phyloP scores from a whole-genome alignment of 2,113 vertebrate genomes.

The cat (Felis catus) region F.catus_Fca126_mat1.0 CM031417.1:35620001-35620500 shows the following conservation, averaged over 20 bases:
- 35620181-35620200: no score
- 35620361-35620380: no score
- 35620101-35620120: background rate
- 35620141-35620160: no score
- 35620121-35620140: background rate
- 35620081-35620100: background rate
- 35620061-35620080: background rate
- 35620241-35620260: rapidly evolving
- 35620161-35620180: no score
- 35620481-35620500: background rate
- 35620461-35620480: background rate
- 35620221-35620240: background rate
- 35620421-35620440: background rate
- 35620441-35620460: rapidly evolving
- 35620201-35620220: background rate
- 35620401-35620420: background rate
- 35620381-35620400: background rate
- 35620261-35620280: background rate
- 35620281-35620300: background rate
- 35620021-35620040: background rate
- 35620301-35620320: no score
- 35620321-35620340: no score
- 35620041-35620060: no score
- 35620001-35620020: background rate
- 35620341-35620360: background rate